Percentiles rank a stretch among this genome's conserved stretches.
Evolutionary conservation across 1,140 invertebrate genomes (phyloP).

Genomic region (Zaprionus gabonicus): DNA sequence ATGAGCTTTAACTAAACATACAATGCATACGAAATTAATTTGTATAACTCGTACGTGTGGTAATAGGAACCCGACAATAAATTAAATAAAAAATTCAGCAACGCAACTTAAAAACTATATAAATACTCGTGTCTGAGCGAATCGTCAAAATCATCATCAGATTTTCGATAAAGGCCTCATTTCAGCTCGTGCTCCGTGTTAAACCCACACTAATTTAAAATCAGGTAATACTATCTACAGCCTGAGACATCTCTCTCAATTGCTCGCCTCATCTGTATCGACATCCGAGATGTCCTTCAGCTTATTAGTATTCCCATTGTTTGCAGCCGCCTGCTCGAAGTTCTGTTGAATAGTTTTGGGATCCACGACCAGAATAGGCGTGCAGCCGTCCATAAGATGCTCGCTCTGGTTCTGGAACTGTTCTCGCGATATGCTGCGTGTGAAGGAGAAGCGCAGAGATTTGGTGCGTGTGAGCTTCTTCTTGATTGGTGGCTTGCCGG

Average conservation of each 20-base stretch:
- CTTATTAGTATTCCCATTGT: constrained; percentile 55
- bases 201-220: constrained; percentile 3
- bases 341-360: constrained; percentile 68
- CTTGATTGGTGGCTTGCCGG: constrained; percentile 85
- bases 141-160: constrained; percentile 38
- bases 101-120: constrained; percentile 59
- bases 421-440: constrained; percentile 88
- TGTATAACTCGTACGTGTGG: constrained; percentile 32
- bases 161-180: constrained; percentile 63
- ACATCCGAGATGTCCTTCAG: constrained; percentile 78
- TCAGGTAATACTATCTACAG: constrained; percentile 61
- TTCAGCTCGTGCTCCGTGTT: constrained; percentile 49
- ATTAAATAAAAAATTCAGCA: constrained; percentile 51
- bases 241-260: constrained; percentile 39
- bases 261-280: constrained; percentile 81
- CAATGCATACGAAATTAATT: constrained; percentile 41
- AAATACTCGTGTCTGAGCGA: constrained; percentile 55
- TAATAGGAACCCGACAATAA: constrained; percentile 52
- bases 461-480: constrained; percentile 86
- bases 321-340: constrained; percentile 67
- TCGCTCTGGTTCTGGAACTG: constrained; percentile 87
- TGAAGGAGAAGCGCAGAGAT: constrained; percentile 88
- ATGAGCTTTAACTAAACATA: constrained; percentile 57
- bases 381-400: constrained; percentile 88
- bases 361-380: constrained; percentile 87